phyloP scores from a whole-genome alignment of 2,113 vertebrate species.

The Seriola dumerili region DNA sequence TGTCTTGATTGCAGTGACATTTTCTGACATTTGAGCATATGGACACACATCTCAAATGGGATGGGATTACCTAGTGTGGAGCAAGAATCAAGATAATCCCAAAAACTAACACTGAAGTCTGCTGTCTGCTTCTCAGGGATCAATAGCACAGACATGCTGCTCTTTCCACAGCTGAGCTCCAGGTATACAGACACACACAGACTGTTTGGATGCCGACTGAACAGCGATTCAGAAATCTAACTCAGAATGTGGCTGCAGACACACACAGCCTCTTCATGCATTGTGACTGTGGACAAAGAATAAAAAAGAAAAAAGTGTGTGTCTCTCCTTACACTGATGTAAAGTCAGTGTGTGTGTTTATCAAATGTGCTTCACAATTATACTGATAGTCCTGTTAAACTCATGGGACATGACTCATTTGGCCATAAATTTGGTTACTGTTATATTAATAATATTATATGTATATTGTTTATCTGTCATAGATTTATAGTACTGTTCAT shows the following conservation, averaged over 20 bases:
- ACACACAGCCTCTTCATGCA: not conserved
- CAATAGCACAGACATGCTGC: slow-evolving; percentile 60
- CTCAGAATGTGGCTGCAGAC: slow-evolving; percentile 6
- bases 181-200: slow-evolving; percentile 35
- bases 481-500: no score
- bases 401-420: not conserved
- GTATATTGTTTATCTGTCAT: not conserved
- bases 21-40: slow-evolving; percentile 76
- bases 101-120: slow-evolving; percentile 75
- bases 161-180: slow-evolving; percentile 64
- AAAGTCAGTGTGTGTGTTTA: not conserved
- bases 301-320: not conserved
- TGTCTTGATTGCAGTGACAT: slow-evolving; percentile 66
- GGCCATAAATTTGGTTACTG: not conserved
- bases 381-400: not conserved
- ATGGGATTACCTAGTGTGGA: slow-evolving; percentile 45
- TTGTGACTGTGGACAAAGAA: not conserved
- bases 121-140: slow-evolving; percentile 65
- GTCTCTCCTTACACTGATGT: not conserved
- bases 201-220: slow-evolving; percentile 3
- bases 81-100: slow-evolving; percentile 62
- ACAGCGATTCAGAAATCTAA: not conserved
- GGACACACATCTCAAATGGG: slow-evolving; percentile 55
- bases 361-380: no score
- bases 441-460: not conserved